phyloP scores from a whole-genome alignment of 37 sponge, comb jelly and placozoan genomes.

The Theonella swinhoei region DNA sequence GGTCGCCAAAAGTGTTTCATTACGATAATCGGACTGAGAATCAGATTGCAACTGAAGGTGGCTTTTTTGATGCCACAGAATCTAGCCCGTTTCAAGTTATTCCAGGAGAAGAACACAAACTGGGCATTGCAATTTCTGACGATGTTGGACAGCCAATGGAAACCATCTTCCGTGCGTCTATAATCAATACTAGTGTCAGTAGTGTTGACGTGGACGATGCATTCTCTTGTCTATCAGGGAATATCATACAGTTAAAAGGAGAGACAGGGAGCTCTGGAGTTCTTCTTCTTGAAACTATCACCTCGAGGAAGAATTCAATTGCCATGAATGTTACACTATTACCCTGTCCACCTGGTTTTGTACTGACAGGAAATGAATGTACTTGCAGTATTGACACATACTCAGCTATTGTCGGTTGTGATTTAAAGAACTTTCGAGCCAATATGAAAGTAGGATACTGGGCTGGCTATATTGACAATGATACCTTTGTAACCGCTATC shows the following conservation, averaged over 20 bases:
- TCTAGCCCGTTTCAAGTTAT: conserved; percentile 1
- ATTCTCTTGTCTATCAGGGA: background rate
- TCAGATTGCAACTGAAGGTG: conserved; percentile 12
- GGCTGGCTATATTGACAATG: conserved; percentile 33
- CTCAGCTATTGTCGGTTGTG: background rate
- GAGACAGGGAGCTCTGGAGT: background rate
- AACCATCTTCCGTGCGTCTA: background rate
- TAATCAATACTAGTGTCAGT: background rate
- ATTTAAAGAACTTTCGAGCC: background rate
- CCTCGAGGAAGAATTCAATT: background rate
- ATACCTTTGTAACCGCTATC: conserved; percentile 10
- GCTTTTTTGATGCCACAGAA: background rate
- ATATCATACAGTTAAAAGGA: background rate
- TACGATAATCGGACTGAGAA: background rate
- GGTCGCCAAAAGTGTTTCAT: background rate
- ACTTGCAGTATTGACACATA: background rate
- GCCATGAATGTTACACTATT: background rate
- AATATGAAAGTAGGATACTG: conserved; percentile 28
- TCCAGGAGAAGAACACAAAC: conserved; percentile 19
- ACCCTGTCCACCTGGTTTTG: conserved; percentile 53
- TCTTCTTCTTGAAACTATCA: background rate
- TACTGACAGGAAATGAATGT: background rate
- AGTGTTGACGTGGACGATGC: background rate
- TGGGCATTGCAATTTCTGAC: background rate
- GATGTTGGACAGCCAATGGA: background rate